Percentiles rank a stretch among this genome's conserved stretches.
Conservation (phyloP, 2,888 invertebrate genomes). For the Synanthedon andrenaeformis region DNA sequence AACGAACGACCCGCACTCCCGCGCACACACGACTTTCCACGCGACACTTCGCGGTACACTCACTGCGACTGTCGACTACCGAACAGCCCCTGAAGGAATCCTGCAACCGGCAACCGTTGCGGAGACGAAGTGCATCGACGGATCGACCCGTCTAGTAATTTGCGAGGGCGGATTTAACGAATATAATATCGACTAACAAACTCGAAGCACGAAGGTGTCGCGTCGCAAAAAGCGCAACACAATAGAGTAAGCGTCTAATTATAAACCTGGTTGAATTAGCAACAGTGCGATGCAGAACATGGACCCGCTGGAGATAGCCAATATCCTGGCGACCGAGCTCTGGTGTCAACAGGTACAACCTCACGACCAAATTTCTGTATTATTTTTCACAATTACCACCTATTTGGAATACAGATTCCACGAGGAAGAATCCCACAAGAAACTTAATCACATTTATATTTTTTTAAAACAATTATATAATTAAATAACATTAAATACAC, state of each 20-base stretch:
- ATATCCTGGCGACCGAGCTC: conserved; percentile 85
- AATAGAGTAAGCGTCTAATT: conserved; percentile 70
- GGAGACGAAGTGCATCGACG: conserved; percentile 23
- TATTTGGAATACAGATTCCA: no score
- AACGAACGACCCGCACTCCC: conserved; percentile 70
- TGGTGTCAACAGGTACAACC: conserved; percentile 82
- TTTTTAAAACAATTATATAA: no score
- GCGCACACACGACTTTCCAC: conserved; percentile 43
- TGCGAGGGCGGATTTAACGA: conserved; percentile 69
- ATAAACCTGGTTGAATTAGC: conserved; percentile 59
- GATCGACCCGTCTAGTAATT: conserved; percentile 37
- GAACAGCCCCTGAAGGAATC: conserved; percentile 34
- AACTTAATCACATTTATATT: no score
- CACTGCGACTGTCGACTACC: conserved; percentile 27
- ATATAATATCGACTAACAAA: conserved; percentile 62
- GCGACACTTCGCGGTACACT: conserved; percentile 33
- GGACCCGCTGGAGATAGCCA: conserved; percentile 87
- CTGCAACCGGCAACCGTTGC: conserved; percentile 9
- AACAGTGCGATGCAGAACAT: conserved; percentile 67
- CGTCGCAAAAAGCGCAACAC: conserved; percentile 69
- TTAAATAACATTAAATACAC: no score
- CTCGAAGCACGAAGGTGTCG: conserved; percentile 67
- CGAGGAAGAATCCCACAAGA: no score
- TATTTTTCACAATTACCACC: no score
- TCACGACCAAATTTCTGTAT: conserved; percentile 3